phyloP scores from a whole-genome alignment of 2,797 vertebrate species.

The Rhodeus uyekii region DNA sequence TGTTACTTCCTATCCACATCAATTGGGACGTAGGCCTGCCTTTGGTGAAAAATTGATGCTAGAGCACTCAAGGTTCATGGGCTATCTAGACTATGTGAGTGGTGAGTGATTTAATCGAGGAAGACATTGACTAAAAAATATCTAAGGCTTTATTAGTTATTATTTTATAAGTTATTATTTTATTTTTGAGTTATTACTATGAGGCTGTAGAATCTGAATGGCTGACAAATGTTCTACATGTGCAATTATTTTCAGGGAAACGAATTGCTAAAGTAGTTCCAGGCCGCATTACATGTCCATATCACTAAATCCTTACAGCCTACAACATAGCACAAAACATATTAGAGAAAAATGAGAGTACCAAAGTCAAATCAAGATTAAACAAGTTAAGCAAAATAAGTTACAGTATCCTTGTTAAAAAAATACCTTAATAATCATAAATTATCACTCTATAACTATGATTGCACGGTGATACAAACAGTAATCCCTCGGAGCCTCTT shows the following conservation, averaged over 20 bases:
- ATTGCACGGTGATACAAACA: background rate
- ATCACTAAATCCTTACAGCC: background rate
- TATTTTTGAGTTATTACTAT: background rate
- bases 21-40: constrained; percentile 33
- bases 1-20: constrained; percentile 63
- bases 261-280: background rate
- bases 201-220: background rate
- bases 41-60: constrained; percentile 18
- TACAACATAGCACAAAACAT: no score
- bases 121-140: background rate
- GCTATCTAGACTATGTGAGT: constrained; percentile 4
- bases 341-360: no score
- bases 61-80: constrained; percentile 13
- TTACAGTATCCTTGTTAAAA: background rate
- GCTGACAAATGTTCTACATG: background rate
- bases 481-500: no score
- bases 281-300: background rate
- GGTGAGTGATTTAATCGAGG: background rate
- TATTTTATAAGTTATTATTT: background rate
- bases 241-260: background rate
- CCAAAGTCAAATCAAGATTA: background rate
- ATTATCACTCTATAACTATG: background rate
- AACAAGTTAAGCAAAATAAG: background rate
- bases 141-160: background rate
- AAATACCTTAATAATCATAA: background rate